Conservation (phyloP, 2,797 vertebrate genomes). For the Argya squamiceps region DNA sequence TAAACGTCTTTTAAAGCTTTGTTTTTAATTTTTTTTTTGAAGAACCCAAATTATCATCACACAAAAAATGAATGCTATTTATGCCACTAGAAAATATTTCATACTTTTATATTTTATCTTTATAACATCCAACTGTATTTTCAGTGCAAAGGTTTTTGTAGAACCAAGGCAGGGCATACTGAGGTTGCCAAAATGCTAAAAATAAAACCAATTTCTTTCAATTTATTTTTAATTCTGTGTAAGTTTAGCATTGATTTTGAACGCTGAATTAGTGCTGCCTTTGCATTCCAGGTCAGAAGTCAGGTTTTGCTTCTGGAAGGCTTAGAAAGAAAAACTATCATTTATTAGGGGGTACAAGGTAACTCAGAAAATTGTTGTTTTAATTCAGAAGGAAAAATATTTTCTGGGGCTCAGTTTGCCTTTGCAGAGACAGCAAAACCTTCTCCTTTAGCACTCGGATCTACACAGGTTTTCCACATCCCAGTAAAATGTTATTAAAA, state of each 20-base stretch:
- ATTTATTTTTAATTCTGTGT: neutral
- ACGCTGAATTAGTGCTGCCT: accelerated
- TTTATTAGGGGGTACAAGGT: neutral
- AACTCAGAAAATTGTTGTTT: neutral
- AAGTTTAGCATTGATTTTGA: neutral
- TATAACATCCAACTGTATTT: accelerated
- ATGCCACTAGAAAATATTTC: accelerated
- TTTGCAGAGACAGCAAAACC: neutral
- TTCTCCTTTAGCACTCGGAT: neutral
- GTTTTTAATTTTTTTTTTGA: neutral
- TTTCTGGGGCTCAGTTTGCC: neutral
- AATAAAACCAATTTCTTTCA: neutral
- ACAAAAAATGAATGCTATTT: neutral
- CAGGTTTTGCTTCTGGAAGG: neutral
- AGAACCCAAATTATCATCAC: neutral
- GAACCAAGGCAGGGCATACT: accelerated
- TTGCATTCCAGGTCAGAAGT: neutral
- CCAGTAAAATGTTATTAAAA: neutral
- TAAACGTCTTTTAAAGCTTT: neutral
- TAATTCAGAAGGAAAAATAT: neutral
- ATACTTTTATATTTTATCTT: neutral
- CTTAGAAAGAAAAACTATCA: neutral
- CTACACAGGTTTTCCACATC: neutral
- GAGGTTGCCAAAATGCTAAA: neutral
- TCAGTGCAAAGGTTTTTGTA: neutral